Conservation (phyloP, 2,113 vertebrate species). For the Grammomys dolichurus region DNA sequence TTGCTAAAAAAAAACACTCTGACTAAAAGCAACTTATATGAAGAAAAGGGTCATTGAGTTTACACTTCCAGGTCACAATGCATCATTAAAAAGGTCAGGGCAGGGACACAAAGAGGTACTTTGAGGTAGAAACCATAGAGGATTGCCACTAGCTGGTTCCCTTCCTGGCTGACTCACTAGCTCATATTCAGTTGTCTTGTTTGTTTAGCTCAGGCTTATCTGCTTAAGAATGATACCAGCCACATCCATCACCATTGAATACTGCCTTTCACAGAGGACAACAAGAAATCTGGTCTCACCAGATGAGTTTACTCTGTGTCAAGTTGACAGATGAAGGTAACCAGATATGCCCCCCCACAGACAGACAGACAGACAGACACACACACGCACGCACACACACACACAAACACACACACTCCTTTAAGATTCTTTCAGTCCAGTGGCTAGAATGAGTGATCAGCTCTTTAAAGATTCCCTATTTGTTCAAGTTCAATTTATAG, state of each 20-base stretch:
- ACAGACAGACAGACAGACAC: too few relatives aligned
- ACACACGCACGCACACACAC: too few relatives aligned
- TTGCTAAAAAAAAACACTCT: not conserved
- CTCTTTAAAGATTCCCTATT: not conserved
- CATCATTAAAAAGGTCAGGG: too few relatives aligned
- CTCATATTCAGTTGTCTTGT: not conserved
- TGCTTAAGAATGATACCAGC: not conserved
- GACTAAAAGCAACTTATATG: not conserved
- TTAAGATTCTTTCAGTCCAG: not conserved
- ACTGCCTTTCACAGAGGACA: too few relatives aligned
- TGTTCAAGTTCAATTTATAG: not conserved
- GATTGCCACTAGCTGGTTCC: not conserved
- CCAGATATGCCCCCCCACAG: not conserved
- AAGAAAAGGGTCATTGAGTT: not conserved
- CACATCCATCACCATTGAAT: not conserved
- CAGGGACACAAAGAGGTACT: not conserved
- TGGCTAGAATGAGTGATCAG: not conserved
- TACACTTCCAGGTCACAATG: not conserved
- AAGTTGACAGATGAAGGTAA: not conserved
- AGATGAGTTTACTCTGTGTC: not conserved
- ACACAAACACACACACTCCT: too few relatives aligned
- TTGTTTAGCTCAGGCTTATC: not conserved
- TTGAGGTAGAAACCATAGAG: not conserved
- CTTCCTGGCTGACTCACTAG: not conserved
- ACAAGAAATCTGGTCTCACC: too few relatives aligned